Percentiles rank a stretch among this genome's conserved stretches.
Conservation (phyloP, 2,113 vertebrate species). For the Myrmophylax atrothorax region DNA sequence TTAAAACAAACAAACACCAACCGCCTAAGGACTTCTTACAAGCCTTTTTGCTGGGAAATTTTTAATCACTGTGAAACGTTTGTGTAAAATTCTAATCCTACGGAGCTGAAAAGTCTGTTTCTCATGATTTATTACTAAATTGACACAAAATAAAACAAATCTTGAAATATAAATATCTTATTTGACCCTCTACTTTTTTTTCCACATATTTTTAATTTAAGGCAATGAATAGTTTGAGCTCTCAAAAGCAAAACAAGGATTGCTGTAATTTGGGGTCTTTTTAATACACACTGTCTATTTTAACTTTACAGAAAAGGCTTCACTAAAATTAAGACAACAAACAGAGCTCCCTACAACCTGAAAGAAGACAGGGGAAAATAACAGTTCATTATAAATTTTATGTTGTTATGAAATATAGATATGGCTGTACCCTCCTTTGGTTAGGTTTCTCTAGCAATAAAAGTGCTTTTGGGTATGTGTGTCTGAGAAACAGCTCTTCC, state of each 20-base stretch:
- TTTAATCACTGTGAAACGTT: neutral
- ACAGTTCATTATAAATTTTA: neutral
- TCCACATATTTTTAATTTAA: neutral
- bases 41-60: neutral
- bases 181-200: neutral
- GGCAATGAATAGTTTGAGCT: neutral
- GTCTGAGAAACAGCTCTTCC: neutral
- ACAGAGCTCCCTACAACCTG: neutral
- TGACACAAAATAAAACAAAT: neutral
- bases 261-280: neutral
- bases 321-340: neutral
- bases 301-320: neutral
- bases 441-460: neutral
- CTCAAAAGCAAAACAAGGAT: neutral
- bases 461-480: neutral
- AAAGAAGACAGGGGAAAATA: neutral
- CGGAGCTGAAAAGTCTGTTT: neutral
- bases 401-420: neutral
- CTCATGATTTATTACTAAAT: neutral
- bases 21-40: neutral
- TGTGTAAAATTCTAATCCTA: neutral
- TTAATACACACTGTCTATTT: neutral
- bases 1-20: neutral
- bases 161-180: neutral
- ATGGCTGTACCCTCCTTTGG: neutral